Evolutionary conservation across 1,140 invertebrate species (phyloP).

Genomic region (Drosophila sturtevanti): DNA sequence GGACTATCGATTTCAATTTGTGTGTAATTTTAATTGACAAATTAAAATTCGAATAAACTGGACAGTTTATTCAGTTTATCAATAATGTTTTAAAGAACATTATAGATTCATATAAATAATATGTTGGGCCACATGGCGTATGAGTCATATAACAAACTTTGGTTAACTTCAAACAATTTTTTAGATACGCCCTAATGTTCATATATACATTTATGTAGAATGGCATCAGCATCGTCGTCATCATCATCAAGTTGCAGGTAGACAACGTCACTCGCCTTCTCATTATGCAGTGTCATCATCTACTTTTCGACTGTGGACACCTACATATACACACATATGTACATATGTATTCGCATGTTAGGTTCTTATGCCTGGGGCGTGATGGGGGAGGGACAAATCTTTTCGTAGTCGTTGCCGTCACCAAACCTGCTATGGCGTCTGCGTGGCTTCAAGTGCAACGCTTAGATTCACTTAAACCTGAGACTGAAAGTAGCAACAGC

Average conservation of each 20-base stretch:
- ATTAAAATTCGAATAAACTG: no score
- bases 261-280: slow-evolving; percentile 14
- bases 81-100: no score
- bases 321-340: slow-evolving; percentile 8
- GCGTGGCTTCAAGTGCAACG: slow-evolving; percentile 56
- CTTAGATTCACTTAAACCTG: slow-evolving; percentile 58
- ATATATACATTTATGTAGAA: no score
- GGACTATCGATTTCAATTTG: no score
- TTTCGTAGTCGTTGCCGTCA: slow-evolving; percentile 26
- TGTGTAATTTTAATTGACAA: no score
- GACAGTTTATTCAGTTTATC: no score
- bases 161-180: no score
- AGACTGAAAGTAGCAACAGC: slow-evolving; percentile 11
- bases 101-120: no score
- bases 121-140: no score
- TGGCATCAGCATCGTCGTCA: no score
- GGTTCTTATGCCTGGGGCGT: slow-evolving; percentile 37
- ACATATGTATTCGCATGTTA: not conserved
- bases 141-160: no score
- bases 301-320: slow-evolving; percentile 1
- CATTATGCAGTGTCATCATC: slow-evolving; percentile 42
- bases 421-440: slow-evolving; percentile 40
- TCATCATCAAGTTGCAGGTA: slow-evolving; percentile 11
- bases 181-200: not conserved
- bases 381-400: slow-evolving; percentile 9